These are phyloP conservation scores for Meteorus sp. DNA, from an alignment of 1,140 invertebrate species.

Conservation along the genomic window DNA sequence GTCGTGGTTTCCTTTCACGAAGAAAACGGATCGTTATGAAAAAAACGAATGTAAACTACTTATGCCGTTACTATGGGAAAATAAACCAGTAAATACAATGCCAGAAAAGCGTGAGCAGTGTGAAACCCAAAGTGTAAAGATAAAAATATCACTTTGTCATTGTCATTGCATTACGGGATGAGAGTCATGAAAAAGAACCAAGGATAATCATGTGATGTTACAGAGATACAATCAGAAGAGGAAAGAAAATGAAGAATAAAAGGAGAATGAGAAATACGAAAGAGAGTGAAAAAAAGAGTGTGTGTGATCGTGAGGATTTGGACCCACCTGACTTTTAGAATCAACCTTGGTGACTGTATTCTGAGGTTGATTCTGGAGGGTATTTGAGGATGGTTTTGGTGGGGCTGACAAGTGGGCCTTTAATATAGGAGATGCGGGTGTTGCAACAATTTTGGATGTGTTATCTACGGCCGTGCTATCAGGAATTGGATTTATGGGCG, in stretches of 20 bases:
- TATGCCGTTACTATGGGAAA: no score
- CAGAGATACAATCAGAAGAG: neutral
- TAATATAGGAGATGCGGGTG: conserved; percentile 71
- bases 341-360: conserved; percentile 61
- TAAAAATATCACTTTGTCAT: no score
- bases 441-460: conserved; percentile 42
- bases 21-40: no score
- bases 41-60: no score
- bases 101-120: no score
- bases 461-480: conserved; percentile 47
- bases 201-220: neutral
- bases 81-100: no score
- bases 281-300: conserved; percentile 40
- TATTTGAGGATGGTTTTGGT: conserved; percentile 60
- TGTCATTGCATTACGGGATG: no score
- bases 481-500: conserved; percentile 46
- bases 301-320: conserved; percentile 48
- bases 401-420: conserved; percentile 77
- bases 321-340: conserved; percentile 66
- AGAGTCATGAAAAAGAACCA: no score
- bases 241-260: neutral
- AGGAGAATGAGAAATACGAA: conserved; percentile 39
- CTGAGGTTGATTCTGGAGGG: conserved; percentile 46
- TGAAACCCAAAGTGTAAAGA: no score
- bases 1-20: no score